phyloP scores from a whole-genome alignment of 1,140 invertebrate genomes.

The Hycleus phaleratus region DNA sequence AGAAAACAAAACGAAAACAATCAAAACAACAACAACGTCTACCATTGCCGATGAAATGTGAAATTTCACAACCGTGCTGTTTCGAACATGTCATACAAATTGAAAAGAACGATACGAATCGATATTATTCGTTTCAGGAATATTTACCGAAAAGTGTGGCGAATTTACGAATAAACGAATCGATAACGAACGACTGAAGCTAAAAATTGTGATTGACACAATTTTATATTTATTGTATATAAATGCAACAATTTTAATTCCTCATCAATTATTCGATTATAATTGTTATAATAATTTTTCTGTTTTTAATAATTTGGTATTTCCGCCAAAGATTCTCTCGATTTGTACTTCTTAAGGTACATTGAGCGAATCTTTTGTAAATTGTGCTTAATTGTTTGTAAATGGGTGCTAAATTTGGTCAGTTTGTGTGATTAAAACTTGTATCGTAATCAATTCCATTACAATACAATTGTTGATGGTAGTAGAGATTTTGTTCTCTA shows the following conservation, averaged over 20 bases:
- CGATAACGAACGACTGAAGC: background rate
- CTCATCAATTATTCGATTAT: background rate
- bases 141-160: constrained; percentile 22
- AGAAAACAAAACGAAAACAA: constrained; percentile 49
- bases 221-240: background rate
- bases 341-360: no score
- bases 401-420: no score
- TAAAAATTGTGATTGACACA: background rate
- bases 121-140: constrained; percentile 61
- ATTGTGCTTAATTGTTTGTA: no score
- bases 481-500: no score
- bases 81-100: constrained; percentile 81
- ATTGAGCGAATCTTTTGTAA: no score
- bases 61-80: constrained; percentile 80
- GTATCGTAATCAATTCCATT: no score
- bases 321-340: no score
- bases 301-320: no score
- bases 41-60: constrained; percentile 64
- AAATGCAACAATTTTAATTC: background rate
- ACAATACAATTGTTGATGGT: no score
- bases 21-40: constrained; percentile 39
- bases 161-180: constrained; percentile 4
- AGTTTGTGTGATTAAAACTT: no score
- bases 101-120: constrained; percentile 56
- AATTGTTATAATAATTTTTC: background rate